Evolutionary conservation across 2,113 vertebrate species (phyloP), one percentile per base, ranked within the genome.

Genomic region (Piliocolobus tephrosceles): DNA sequence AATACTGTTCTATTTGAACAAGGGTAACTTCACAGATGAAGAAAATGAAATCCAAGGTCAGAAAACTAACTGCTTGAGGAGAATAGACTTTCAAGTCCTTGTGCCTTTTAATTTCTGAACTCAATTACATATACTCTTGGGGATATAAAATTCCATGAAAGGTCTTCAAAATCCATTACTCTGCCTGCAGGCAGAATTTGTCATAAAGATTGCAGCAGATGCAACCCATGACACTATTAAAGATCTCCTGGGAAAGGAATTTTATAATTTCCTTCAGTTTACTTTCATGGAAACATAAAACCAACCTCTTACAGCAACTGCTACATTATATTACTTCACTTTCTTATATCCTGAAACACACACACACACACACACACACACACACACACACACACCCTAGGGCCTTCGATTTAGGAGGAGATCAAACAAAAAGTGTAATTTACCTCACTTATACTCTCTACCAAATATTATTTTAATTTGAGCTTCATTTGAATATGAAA

Each of bases 101-200:
- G 4, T 88, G 76, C 38, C 8, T 85, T 95, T 91, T 22, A 47
- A 89, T n/a, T 89, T 80, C 68, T 88, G 38, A 95, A 88, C 47
- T 95, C 64, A 85, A n/a, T 76, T 93, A 70, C 40, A 78, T n/a
- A 45, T 79, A 75, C 80, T 55, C 64, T 47, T 68, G 81, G 47
- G 61, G 8, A 45, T 88, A 22, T 96, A 89, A 84, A 96, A 82
- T 95, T 95, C 91, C 52, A 64, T 30, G 45, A 55, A 89, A 93
- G 68, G 68, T 70, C 43, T 93, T 95, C 78, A 82, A 80, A 93
- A 81, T 86, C 43, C 32, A 85, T 85, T 89, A 76, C 50, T 35
- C 17, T 93, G 70, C 87, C 72, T 93, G 17, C 25, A 95, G 90
- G 72, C 55, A 82, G 55, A 84, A 72, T 72, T 76, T 91, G 87